Evolutionary conservation across 2,888 invertebrate species (phyloP), one percentile per base, ranked within the genome.

Genomic region (Dugesia japonica): DNA sequence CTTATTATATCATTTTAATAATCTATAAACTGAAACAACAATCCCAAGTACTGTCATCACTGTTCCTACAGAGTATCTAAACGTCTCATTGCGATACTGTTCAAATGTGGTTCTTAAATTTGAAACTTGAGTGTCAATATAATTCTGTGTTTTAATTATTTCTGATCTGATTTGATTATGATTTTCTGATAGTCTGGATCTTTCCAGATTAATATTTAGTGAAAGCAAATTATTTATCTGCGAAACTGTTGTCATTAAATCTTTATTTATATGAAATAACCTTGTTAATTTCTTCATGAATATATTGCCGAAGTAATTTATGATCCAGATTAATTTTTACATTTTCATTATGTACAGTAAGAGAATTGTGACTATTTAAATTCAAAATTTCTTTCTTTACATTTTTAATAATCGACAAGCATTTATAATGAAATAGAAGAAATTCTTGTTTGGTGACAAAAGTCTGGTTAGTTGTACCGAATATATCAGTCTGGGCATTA

Each of bases 151-250:
- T 74, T 73, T 76, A 23, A 76, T 75, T 15, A 76, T 42, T 72
- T 76, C 76, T 79, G 77, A 31, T 56, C 42, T 0, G 78, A 74
- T 0, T 79, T 56, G 26, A 73, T 26, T 72, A 76, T 79, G 72
- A 78, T 77, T 17, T 74, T 71, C 31, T 7, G 26, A 9, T 17
- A 83, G 81, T 76, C 84, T 79, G 4, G 83, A 81, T 75, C 81
- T 82, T 78, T 84, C 85, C 26, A 84, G 79, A 77, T 84, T 84
- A 71, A 84, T 81, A 79, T 85, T 84, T 20, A 85, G 80, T 0
- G 56, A 20, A 20, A 56, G 17, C 1, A 4, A 4, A 23, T 56
- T 56, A 56, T 56, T 56, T 56, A 23, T 56, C 56, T 56, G 7
- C 9, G 17, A 9, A 38, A 38, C 17, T 13, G 9, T 38, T 38